Evolutionary conservation across 2,888 invertebrate species (phyloP), one percentile per base, ranked within the genome.

Genomic region (Eupithecia centaureata): DNA sequence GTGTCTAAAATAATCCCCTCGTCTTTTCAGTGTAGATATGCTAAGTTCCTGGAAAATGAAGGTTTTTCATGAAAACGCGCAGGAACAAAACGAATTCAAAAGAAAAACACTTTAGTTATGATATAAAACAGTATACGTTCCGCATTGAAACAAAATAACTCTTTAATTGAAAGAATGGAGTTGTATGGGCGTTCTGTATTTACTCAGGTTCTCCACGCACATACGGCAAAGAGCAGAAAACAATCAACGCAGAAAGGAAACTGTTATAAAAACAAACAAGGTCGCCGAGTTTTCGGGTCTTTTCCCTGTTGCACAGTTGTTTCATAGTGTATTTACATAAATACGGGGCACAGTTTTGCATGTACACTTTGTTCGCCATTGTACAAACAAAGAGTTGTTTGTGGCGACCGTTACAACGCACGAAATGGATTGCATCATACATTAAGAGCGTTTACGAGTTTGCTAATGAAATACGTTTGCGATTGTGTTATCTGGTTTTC

Each of bases 321-420:
- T 88, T 84, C 82, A 83, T 81, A 81, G 84, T 81, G 80, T 90
- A 86, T 91, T 89, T 90, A 88, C 89, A 87, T 87, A 87, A 86
- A 88, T 86, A 86, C 84, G 79, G 79, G 81, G 78, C 78, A 77
- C 84, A 78, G 81, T 80, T 84, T 84, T 80, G 80, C 81, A 85
- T 85, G 86, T 85, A 85, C 84, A 86, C 85, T 89, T 86, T 88
- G 88, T 88, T 84, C 78, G 82, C 74, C 76, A 74, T 77, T 83
- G 82, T 78, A 79, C 85, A 89, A 88, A 88, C 86, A 85, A 76
- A 70, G 79, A 79, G 82, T 80, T 85, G 83, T 86, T 84, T 84
- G 82, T 76, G 75, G 72, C 81, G 81, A 79, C 79, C 79, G 77
- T 75, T 74, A 76, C 78, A 68, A 76, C 63, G 71, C 79, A 79